phyloP scores from a whole-genome alignment of 2,797 vertebrate genomes.

The Microcaecilia unicolor region DNA sequence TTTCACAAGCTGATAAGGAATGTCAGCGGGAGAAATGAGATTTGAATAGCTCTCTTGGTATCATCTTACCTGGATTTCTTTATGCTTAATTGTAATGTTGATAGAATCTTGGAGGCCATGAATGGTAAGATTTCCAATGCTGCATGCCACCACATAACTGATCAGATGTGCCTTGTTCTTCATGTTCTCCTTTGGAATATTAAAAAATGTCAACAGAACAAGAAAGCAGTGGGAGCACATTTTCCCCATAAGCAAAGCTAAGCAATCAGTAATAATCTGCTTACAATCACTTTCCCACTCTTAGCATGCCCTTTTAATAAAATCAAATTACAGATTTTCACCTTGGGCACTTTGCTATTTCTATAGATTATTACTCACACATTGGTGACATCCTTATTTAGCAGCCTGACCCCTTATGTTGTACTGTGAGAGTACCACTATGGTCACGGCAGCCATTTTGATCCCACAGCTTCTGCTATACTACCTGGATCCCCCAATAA shows the following conservation, averaged over 20 bases:
- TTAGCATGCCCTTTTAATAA: constrained; percentile 40
- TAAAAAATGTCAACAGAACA: too few relatives aligned
- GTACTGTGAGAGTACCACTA: too few relatives aligned
- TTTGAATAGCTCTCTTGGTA: too few relatives aligned
- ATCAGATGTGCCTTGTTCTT: constrained; percentile 48
- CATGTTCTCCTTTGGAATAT: constrained; percentile 46
- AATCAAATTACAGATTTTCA: constrained; percentile 22
- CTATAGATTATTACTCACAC: constrained; percentile 26
- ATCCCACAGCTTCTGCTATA: too few relatives aligned
- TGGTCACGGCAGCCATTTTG: too few relatives aligned
- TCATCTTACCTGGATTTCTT: constrained; percentile 58
- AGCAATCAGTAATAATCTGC: constrained; percentile 30
- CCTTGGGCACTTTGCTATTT: constrained; percentile 24
- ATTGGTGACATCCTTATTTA: not conserved
- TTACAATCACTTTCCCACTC: constrained; percentile 27
- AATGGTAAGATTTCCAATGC: constrained; percentile 79
- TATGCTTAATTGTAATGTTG: constrained; percentile 73
- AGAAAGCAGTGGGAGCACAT: too few relatives aligned
- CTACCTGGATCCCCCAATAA: too few relatives aligned
- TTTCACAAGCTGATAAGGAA: too few relatives aligned
- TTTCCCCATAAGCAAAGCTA: constrained; percentile 34
- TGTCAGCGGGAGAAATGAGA: too few relatives aligned
- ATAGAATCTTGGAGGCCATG: constrained; percentile 69
- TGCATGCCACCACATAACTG: constrained; percentile 94
- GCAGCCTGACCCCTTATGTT: too few relatives aligned